Percentiles rank a stretch among this genome's conserved stretches.
phyloP scores from a whole-genome alignment of 2,113 vertebrate species.

The Amphiprion percula region DNA sequence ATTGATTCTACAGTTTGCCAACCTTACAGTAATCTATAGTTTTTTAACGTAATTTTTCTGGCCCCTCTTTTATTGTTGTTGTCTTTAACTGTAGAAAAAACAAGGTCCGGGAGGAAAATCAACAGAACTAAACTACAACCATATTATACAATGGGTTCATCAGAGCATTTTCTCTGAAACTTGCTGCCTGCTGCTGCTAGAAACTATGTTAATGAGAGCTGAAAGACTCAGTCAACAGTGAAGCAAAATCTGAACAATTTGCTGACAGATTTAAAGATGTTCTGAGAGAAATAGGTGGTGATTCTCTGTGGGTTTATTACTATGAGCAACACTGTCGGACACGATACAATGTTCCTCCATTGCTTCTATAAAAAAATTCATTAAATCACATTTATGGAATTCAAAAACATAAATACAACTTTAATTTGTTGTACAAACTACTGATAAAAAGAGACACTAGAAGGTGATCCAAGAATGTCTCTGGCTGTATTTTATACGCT shows the following conservation, averaged over 20 bases:
- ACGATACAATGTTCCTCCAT: background rate
- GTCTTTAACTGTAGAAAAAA: too few relatives aligned
- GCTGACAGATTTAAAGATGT: background rate
- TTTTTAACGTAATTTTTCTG: too few relatives aligned
- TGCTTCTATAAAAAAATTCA: background rate
- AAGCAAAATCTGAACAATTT: background rate
- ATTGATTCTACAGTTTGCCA: too few relatives aligned
- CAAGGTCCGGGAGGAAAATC: too few relatives aligned
- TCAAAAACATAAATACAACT: background rate
- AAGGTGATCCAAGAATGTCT: background rate
- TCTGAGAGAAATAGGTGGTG: background rate
- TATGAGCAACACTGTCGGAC: background rate
- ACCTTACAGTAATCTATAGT: too few relatives aligned
- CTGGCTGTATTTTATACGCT: background rate
- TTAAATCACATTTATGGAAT: background rate
- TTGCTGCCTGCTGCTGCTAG: too few relatives aligned
- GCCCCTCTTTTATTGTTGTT: too few relatives aligned
- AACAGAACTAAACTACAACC: too few relatives aligned
- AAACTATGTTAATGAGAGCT: too few relatives aligned
- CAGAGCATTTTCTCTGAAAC: too few relatives aligned
- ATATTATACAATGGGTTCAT: too few relatives aligned
- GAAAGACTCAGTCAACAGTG: background rate
- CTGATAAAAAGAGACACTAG: slow-evolving; percentile 1
- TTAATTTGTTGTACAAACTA: background rate
- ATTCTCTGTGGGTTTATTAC: background rate